Evolutionary conservation across 1,140 invertebrate species (phyloP), one percentile per base, ranked within the genome.

Genomic region (Atta texana): DNA sequence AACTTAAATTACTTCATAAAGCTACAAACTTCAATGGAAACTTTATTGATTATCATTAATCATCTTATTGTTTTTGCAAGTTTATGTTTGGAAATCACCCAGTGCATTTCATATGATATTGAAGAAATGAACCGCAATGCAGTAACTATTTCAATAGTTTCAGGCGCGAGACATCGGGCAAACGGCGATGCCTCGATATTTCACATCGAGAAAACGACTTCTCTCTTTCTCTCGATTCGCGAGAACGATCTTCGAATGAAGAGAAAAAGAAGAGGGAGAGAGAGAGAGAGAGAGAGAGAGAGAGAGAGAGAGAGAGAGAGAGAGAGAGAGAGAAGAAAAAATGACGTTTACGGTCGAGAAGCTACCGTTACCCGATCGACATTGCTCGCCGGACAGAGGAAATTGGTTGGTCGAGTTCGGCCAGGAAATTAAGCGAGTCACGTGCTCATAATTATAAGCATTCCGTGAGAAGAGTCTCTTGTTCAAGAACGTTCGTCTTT

Each of bases 371-470:
- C 39, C 63, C 75, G 85, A 86, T 88, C 69, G 71, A 87, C 86
- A 77, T 49, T 81, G 86, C 74, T 69, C 49, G 39, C 34, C 51
- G 66, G 86, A 87, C 68, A 90, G 77, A 93, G 92, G 91, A 93
- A 93, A 93, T 93, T 94, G 88, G 90, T 90, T 90, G 87, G 89
- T 89, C 87, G 84, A 92, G 89, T 92, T 91, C 91, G 88, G 85
- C 44, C 91, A 93, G 93, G 93, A 94, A 94, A 94, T 94, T 94
- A 93, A 94, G 93, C 91, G 90, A 93, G 93, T 94, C 93, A 93
- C 92, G 93, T 93, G 93, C 89, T 92, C 91, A 93, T 93, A 94
- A 94, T 94, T 94, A 94, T 93, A 92, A 92, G 89, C 88, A 91
- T 92, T 93, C 82, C 90, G 71, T 81, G 89, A 87, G 53, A 49